Evolutionary conservation across 2,797 vertebrate genomes (phyloP).

Genomic region (Rallus crepitans): DNA sequence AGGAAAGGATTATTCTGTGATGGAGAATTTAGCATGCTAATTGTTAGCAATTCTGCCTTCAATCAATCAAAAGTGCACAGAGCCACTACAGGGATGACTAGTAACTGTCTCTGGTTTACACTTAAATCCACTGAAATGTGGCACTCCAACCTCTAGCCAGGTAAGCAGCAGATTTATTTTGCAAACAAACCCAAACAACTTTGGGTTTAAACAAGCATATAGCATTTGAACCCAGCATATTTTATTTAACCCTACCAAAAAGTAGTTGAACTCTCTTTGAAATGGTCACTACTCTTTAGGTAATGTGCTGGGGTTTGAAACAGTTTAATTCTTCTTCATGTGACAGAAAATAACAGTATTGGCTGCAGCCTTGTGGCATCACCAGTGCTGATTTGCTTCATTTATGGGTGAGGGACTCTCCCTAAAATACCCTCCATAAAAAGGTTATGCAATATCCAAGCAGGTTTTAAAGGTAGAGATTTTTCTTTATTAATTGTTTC

Average conservation of each 20-base stretch:
- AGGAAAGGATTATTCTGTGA: not conserved
- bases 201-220: not conserved
- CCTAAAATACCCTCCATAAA: not conserved
- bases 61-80: not conserved
- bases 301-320: not conserved
- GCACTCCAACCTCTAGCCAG: not conserved
- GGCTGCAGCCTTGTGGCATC: not conserved
- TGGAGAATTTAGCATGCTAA: not conserved
- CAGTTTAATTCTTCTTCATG: not conserved
- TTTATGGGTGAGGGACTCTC: not conserved
- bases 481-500: not conserved
- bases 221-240: not conserved
- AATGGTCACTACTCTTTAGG: not conserved
- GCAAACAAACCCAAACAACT: not conserved
- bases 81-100: not conserved
- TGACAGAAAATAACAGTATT: not conserved
- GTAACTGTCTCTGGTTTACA: not conserved
- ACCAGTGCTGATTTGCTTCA: not conserved
- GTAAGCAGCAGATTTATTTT: not conserved
- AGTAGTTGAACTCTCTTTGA: not conserved
- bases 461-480: not conserved
- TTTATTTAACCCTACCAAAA: not conserved
- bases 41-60: constrained; percentile 21
- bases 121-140: not conserved
- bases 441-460: not conserved